These are phyloP conservation scores for Calliopsis andreniformis DNA, from an alignment of 1,140 invertebrate species.

Conservation along the genomic window DNA sequence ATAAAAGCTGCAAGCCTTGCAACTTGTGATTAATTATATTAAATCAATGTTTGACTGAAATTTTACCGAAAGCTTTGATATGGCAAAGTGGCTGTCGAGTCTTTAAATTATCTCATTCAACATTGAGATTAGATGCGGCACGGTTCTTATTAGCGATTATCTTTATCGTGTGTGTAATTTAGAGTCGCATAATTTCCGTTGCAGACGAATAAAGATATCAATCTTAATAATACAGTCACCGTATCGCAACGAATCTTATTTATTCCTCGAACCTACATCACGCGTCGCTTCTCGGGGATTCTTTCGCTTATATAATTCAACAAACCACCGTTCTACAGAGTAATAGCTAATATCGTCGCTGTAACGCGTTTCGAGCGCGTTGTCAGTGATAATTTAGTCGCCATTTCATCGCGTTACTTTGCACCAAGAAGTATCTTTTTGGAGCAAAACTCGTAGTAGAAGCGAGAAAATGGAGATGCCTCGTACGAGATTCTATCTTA, in stretches of 20 bases:
- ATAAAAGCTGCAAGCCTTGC: no score
- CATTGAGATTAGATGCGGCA: background rate
- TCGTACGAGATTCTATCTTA: no score
- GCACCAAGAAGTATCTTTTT: background rate
- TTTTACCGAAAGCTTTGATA: no score
- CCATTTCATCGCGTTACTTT: background rate
- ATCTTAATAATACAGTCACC: conserved; percentile 36
- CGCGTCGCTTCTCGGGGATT: conserved; percentile 1
- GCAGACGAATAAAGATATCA: conserved; percentile 9
- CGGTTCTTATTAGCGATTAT: conserved; percentile 2
- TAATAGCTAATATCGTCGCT: background rate
- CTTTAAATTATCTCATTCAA: conserved; percentile 4
- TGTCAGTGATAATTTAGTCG: conserved; percentile 7
- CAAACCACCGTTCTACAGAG: conserved; percentile 20
- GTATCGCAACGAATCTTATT: conserved; percentile 28
- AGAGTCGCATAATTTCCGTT: background rate
- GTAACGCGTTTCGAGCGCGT: background rate
- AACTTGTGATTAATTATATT: no score
- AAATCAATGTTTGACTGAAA: no score
- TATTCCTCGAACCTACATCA: conserved; percentile 14
- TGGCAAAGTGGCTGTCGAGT: background rate
- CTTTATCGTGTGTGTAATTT: conserved; percentile 3
- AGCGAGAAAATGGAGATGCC: no score
- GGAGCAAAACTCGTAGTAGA: no score
- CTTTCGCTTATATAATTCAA: conserved; percentile 37